Evolutionary conservation across 2,888 invertebrate genomes (phyloP).

Genomic region (Andrena trimmerana): DNA sequence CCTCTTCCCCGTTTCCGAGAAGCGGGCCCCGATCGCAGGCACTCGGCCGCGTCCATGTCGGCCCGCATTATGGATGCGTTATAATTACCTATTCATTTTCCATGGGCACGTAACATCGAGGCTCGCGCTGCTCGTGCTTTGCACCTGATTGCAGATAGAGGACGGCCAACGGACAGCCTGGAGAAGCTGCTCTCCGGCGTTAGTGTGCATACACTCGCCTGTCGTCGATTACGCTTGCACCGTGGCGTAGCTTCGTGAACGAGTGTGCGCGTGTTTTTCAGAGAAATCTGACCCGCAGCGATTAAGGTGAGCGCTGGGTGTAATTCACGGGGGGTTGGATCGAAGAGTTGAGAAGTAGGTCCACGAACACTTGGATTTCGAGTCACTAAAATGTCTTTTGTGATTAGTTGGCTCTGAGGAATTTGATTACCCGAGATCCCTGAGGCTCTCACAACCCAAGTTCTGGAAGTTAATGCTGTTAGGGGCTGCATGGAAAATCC

Average conservation of each 20-base stretch:
- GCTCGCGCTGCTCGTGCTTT: constrained; percentile 71
- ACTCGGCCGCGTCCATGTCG: constrained; percentile 59
- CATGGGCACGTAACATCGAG: constrained; percentile 78
- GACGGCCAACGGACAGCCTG: constrained; percentile 22
- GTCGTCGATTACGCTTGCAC: constrained; percentile 30
- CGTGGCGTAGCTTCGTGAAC: constrained; percentile 2
- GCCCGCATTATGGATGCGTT: constrained; percentile 79
- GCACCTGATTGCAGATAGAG: constrained; percentile 78
- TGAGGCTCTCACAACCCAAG: no score
- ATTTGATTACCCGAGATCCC: no score
- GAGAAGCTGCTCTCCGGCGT: constrained; percentile 17
- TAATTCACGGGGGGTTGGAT: background rate
- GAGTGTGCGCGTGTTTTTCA: constrained; percentile 1
- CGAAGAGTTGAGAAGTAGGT: no score
- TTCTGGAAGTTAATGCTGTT: no score
- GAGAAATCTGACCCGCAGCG: constrained; percentile 8
- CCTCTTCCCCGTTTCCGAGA: constrained; percentile 56
- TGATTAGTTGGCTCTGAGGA: no score
- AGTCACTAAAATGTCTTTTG: no score
- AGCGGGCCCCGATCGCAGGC: constrained; percentile 25
- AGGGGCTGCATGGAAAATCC: no score
- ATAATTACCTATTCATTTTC: constrained; percentile 82
- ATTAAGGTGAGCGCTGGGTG: background rate
- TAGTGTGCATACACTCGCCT: constrained; percentile 14
- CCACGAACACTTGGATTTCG: no score